Conservation (phyloP, 2,888 invertebrate species). For the Agrotis clavis region DNA sequence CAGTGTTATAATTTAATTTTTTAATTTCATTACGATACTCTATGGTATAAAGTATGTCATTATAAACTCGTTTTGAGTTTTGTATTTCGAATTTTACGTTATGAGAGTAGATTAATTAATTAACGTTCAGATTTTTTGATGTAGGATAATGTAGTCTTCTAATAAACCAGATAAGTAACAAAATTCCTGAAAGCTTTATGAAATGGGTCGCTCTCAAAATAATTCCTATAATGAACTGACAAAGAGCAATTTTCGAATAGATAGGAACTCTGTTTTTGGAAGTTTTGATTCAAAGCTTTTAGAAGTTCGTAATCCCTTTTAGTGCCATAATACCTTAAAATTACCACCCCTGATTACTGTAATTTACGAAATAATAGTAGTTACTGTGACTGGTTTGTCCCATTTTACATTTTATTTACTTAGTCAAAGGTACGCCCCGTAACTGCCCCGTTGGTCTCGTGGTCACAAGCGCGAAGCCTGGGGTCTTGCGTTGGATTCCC, state of each 20-base stretch:
- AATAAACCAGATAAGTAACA: background rate
- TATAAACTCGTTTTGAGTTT: no score
- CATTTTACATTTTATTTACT: background rate
- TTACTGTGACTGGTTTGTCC: background rate
- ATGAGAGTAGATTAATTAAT: no score
- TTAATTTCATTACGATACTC: no score
- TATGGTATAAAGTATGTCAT: no score
- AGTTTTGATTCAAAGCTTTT: constrained; percentile 29
- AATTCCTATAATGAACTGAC: constrained; percentile 14
- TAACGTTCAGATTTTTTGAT: background rate
- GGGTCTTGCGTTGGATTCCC: no score
- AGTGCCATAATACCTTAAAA: background rate
- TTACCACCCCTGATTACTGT: background rate
- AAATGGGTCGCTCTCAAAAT: constrained; percentile 7
- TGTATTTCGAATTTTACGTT: no score
- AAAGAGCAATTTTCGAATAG: background rate
- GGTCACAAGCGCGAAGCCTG: no score
- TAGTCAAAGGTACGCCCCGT: background rate
- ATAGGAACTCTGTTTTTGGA: constrained; percentile 20
- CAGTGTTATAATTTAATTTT: no score
- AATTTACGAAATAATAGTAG: constrained; percentile 12
- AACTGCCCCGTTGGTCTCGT: no score
- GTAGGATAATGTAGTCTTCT: background rate
- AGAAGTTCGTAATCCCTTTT: constrained; percentile 11
- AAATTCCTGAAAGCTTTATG: background rate